Base-by-base conservation (phyloP, 2,888 invertebrate species). In the Caenorhabditis sp. region DNA sequence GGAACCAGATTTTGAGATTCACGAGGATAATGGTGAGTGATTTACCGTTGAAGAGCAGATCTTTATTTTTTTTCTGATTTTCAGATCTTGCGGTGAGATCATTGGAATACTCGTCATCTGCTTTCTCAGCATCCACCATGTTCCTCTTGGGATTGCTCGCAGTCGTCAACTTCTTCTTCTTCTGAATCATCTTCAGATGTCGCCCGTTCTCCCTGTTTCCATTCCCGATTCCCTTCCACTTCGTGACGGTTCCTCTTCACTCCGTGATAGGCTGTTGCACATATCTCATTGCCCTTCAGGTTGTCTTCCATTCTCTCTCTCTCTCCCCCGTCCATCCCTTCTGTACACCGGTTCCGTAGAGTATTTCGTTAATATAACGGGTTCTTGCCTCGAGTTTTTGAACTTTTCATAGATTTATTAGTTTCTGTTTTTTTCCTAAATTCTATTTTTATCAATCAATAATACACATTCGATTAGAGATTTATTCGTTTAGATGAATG, bases 1-100 rank as follows among this genome's bases (percentile, higher is more conserved):
- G 18, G 80, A 80, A n/a, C 64, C 69, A 1, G 81, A 82, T 40
- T 82, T 67, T 51, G 44, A 65, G 47, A 82, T 82, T 18, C 81
- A 82, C 44, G 81, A 82, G 26, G 81, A 82, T 5, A 80, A 62
- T 32, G 65, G 69, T 74, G 24, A 67, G 77, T 26, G 24, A 35
- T 15, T 15, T 0, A 18, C 6, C 61, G 2, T 32, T 18, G 11
- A 40, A 8, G 15, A 28, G n/a, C 40, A 37, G 20, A 28, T 1
- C 8, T 28, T 44, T 28, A 53, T 40, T 22, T 44, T 13, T 22
- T 15, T 18, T 0, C n/a, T n/a, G n/a, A n/a, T 15, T 65, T 76
- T 40, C 76, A 76, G 76, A 76, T 53, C 37, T 80, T n/a, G 13
- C 69, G 8, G 71, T 77, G 9, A 68, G 62, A 47, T 72, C 82